Conservation (phyloP, 1,140 invertebrate genomes). For the Stegodyphus dumicola region DNA sequence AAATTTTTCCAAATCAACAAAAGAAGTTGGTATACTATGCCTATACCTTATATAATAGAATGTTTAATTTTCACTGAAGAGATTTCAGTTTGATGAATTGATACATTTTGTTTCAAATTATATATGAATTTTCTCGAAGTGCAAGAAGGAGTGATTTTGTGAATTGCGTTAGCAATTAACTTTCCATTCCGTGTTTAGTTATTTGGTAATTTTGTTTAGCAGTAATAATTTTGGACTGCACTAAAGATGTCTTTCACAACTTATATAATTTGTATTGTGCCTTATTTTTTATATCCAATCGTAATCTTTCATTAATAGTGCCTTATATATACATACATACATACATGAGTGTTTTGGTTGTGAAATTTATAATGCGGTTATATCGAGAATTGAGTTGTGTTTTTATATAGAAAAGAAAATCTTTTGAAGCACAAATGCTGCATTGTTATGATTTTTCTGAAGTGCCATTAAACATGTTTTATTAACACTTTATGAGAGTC, state of each 20-base stretch:
- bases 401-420: constrained; percentile 1
- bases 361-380: constrained; percentile 43
- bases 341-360: constrained; percentile 43
- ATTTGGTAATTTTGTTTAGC: too few species aligned
- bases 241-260: constrained; percentile 51
- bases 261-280: constrained; percentile 53
- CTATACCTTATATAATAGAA: too few species aligned
- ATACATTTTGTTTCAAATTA: too few species aligned
- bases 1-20: too few species aligned
- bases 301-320: constrained; percentile 51
- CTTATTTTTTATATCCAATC: constrained; percentile 48
- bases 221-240: constrained; percentile 8
- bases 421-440: constrained; percentile 17
- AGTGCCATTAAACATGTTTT: constrained; percentile 57
- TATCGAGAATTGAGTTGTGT: constrained; percentile 16
- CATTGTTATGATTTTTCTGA: constrained; percentile 51
- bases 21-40: too few species aligned
- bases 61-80: too few species aligned
- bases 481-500: constrained; percentile 3
- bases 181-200: too few species aligned
- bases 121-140: too few species aligned
- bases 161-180: too few species aligned
- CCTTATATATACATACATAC: constrained; percentile 46
- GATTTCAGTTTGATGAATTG: too few species aligned
- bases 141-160: too few species aligned